Evolutionary conservation across 2,797 vertebrate species (phyloP).

Genomic region (Pipistrellus pygmaeus): DNA sequence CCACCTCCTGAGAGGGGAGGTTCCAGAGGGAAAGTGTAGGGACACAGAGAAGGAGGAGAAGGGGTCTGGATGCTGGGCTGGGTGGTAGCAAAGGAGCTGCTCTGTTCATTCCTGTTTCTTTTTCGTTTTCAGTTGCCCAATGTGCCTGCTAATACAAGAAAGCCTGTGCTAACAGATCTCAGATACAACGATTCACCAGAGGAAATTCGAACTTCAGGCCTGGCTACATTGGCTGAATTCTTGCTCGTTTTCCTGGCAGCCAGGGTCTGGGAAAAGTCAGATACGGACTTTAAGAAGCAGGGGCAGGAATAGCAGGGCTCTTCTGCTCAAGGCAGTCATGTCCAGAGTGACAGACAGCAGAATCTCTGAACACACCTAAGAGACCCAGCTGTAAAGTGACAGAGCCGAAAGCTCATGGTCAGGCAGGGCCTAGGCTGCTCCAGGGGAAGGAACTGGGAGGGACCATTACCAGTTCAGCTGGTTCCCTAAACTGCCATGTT

Average conservation of each 20-base stretch:
- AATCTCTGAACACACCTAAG: background rate
- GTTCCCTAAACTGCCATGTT: background rate
- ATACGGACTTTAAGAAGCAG: background rate
- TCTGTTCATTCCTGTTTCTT: background rate
- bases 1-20: background rate
- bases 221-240: background rate
- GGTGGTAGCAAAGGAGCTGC: background rate
- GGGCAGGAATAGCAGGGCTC: too few relatives aligned
- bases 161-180: background rate
- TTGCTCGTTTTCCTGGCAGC: background rate
- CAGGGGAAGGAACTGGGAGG: background rate
- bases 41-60: background rate
- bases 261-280: background rate
- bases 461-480: too few relatives aligned
- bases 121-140: background rate
- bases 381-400: background rate
- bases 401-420: background rate
- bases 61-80: too few relatives aligned
- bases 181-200: background rate
- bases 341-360: background rate
- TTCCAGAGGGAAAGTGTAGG: background rate
- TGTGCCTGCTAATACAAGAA: background rate
- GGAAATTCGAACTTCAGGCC: background rate
- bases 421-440: background rate
- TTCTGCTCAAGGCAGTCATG: background rate